These are phyloP conservation scores for Corythoichthys haematopterus DNA, from an alignment of 2,113 vertebrate genomes.

Conservation along the genomic window DNA sequence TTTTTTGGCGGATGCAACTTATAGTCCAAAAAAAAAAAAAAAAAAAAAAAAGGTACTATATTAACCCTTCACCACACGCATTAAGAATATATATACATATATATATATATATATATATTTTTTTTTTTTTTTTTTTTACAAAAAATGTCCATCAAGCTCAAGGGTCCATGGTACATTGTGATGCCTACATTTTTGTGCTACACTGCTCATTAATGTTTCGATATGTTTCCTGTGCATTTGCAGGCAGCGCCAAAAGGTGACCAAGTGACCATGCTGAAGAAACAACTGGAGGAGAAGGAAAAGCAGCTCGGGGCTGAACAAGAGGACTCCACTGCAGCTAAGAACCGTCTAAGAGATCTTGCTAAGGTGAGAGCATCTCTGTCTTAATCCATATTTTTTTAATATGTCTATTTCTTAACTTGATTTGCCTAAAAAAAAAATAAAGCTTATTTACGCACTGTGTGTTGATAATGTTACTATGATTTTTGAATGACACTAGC, in stretches of 20 bases:
- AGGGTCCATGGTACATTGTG: neutral
- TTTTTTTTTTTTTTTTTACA: too few species aligned
- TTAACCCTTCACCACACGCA: too few species aligned
- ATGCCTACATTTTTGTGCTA: neutral
- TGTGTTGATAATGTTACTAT: neutral
- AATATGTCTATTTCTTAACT: neutral
- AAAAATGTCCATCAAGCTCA: too few species aligned
- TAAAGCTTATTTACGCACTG: neutral
- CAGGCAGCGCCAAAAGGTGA: slow-evolving; percentile 92
- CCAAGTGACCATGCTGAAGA: slow-evolving; percentile 80
- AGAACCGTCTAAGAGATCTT: slow-evolving; percentile 82
- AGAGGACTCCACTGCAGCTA: slow-evolving; percentile 76
- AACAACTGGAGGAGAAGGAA: slow-evolving; percentile 89
- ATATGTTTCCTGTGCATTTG: neutral
- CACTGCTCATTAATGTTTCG: neutral
- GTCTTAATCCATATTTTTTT: neutral
- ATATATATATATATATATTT: too few species aligned
- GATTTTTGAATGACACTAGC: neutral
- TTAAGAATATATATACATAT: too few species aligned
- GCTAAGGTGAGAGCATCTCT: slow-evolving; percentile 74
- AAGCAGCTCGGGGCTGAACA: slow-evolving; percentile 83
- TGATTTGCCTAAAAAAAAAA: neutral
- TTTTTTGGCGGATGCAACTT: too few species aligned
- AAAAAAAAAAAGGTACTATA: too few species aligned
- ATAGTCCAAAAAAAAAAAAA: too few species aligned